phyloP scores from a whole-genome alignment of 92 coral and sea anemone species.

The Zoanthus solanderi region DNA sequence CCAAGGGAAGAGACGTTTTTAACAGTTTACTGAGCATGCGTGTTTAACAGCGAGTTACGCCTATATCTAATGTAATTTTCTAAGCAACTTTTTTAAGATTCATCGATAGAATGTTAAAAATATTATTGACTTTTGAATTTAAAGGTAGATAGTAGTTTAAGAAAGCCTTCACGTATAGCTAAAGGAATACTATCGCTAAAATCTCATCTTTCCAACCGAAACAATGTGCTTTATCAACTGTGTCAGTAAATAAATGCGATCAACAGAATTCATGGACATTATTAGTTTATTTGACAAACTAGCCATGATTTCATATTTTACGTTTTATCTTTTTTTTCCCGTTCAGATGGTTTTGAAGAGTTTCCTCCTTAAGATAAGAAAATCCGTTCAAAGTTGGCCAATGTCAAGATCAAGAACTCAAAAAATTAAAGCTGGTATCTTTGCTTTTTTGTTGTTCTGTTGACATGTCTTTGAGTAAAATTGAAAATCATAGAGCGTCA shows the following conservation, averaged over 20 bases:
- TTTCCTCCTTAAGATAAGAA: conserved; percentile 30
- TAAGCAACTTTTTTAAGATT: conserved; percentile 8
- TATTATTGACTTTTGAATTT: conserved; percentile 22
- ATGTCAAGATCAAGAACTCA: neutral
- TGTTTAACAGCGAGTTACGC: conserved; percentile 23
- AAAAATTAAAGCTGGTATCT: conserved; percentile 12
- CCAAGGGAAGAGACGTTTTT: neutral
- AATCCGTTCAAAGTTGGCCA: neutral
- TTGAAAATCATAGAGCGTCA: conserved; percentile 3
- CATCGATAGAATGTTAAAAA: conserved; percentile 16
- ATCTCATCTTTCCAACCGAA: conserved; percentile 26
- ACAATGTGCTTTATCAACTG: conserved; percentile 40
- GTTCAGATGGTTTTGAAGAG: conserved; percentile 18
- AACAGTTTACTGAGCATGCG: conserved; percentile 40
- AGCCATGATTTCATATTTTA: conserved; percentile 20
- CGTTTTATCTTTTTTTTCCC: conserved; percentile 26
- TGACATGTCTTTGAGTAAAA: neutral
- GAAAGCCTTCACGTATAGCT: conserved; percentile 13
- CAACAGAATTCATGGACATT: conserved; percentile 36
- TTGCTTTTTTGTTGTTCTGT: neutral
- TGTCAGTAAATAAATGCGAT: conserved; percentile 42
- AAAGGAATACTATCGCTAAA: conserved; percentile 22
- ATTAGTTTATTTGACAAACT: conserved; percentile 49
- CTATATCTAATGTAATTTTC: conserved; percentile 18
- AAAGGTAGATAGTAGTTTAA: conserved; percentile 12